Base-by-base conservation (phyloP, 2,888 invertebrate species). In the Rhamphomyia laevipes region DNA sequence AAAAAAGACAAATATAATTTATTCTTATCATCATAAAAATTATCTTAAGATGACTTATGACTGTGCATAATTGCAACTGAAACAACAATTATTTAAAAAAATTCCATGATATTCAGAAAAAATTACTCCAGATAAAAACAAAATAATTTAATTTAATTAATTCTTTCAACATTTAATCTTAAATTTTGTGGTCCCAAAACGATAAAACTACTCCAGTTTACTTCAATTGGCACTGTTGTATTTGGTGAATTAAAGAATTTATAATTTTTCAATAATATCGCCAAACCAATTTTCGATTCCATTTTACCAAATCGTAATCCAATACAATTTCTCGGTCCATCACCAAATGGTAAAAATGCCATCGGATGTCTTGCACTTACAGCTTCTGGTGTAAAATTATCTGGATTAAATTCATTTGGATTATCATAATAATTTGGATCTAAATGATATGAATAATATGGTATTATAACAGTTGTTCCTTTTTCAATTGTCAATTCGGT, bases 361-460 rank as follows among this genome's bases (percentile, higher is more conserved):
- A 45, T 43, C 2, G 54, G 46, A 46, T 73, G 73, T 53, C 74
- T 58, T 46, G 67, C 69, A 0, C 69, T 63, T 53, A 75, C 76
- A 43, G 73, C 73, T 55, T 75, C 74, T 12, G 68, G 63, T 0
- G 68, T 62, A 60, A 78, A 79, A 56, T 78, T 65, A 15, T 78
- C 76, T 0, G 79, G 79, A 43, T 75, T 70, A 50, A 78, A 79
- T 41, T 67, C 71, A 5, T 75, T 68, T 2, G 80, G 80, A 12
- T 80, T 67, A 1, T 76, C 75, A 53, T 73, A 77, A 60, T 74
- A 68, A 4, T 72, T 67, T 0, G 74, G 72, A 53, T 77, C 76
- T 64, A 71, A 72, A 48, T 78, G 77, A 54, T 77, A 72, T 3
- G 73, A 71, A 50, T 70, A 66, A n/a, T 69, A 64, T 2, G 77